A percentile compares a stretch with the other conserved stretches of the same genome.
phyloP scores from a whole-genome alignment of 2,888 invertebrate genomes.

The Cosmia pyralina region DNA sequence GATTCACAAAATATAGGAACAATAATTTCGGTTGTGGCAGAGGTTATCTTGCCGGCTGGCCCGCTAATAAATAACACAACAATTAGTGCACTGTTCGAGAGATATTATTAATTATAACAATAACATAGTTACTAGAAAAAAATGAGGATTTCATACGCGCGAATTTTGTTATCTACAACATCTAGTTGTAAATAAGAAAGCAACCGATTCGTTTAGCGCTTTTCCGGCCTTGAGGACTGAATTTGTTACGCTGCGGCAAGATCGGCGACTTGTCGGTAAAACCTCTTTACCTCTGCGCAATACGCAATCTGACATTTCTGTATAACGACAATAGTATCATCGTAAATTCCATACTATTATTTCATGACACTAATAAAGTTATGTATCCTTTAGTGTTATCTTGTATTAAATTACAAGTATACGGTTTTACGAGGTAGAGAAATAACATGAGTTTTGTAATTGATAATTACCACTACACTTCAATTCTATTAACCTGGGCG shows the following conservation, averaged over 20 bases:
- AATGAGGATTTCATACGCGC: conserved; percentile 28
- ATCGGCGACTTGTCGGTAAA: neutral
- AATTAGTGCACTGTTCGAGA: conserved; percentile 69
- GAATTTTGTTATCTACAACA: conserved; percentile 8
- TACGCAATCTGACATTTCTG: neutral
- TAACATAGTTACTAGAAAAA: conserved; percentile 62
- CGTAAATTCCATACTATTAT: neutral
- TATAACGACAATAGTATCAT: neutral
- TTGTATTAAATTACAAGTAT: conserved; percentile 1
- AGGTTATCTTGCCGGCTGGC: conserved; percentile 73
- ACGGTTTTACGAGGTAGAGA: neutral
- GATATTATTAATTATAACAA: conserved; percentile 64
- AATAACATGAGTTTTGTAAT: conserved; percentile 26
- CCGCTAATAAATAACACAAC: conserved; percentile 69
- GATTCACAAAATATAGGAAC: conserved; percentile 76
- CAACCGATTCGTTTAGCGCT: neutral
- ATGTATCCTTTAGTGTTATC: neutral
- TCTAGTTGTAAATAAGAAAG: neutral
- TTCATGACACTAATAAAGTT: neutral
- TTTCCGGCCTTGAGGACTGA: conserved; percentile 7
- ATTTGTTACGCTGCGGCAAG: neutral
- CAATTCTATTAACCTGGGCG: conserved; percentile 17
- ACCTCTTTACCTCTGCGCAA: neutral
- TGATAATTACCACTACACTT: conserved; percentile 16
- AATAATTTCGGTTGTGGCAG: conserved; percentile 76